A percentile compares a stretch with the other conserved stretches of the same genome.
Conservation (phyloP, 2,888 invertebrate genomes). For the Microctonus aethiopoides region DNA sequence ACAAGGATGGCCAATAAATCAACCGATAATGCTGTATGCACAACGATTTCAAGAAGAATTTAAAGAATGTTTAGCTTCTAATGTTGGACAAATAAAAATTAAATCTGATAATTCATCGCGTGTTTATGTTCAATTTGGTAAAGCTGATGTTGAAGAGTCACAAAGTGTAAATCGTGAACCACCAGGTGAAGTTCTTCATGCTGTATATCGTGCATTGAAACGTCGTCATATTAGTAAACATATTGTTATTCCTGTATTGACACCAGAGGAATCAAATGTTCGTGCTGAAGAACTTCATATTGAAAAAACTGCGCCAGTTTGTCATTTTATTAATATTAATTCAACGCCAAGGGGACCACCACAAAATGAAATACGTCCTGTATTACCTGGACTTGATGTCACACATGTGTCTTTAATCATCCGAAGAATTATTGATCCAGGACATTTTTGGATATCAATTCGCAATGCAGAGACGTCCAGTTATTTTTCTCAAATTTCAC, state of each 20-base stretch:
- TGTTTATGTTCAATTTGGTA: slow-evolving; percentile 76
- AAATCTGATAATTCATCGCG: slow-evolving; percentile 70
- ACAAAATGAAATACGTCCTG: slow-evolving; percentile 65
- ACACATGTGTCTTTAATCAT: slow-evolving; percentile 71
- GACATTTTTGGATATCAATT: slow-evolving; percentile 78
- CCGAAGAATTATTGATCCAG: slow-evolving; percentile 72
- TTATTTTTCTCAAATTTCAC: slow-evolving; percentile 45
- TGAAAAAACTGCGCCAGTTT: not conserved
- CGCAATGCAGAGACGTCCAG: slow-evolving; percentile 67
- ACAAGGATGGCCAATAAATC: slow-evolving; percentile 68
- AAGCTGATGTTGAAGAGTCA: slow-evolving; percentile 55
- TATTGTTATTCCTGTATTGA: slow-evolving; percentile 70
- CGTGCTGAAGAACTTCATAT: slow-evolving; percentile 50
- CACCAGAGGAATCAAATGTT: slow-evolving; percentile 43
- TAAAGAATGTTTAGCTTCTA: slow-evolving; percentile 56
- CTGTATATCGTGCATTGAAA: slow-evolving; percentile 82
- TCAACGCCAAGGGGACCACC: slow-evolving; percentile 50
- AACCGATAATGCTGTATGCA: slow-evolving; percentile 79
- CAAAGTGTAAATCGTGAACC: slow-evolving; percentile 54
- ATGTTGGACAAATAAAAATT: slow-evolving; percentile 50
- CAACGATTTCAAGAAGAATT: slow-evolving; percentile 74
- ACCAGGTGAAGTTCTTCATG: slow-evolving; percentile 64
- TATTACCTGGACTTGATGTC: slow-evolving; percentile 73
- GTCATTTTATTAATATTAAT: slow-evolving; percentile 28
- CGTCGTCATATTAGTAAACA: slow-evolving; percentile 68